A percentile compares a stretch with the other conserved stretches of the same genome.
phyloP scores from a whole-genome alignment of 1,140 invertebrate species.

The Drosophila busckii region DNA sequence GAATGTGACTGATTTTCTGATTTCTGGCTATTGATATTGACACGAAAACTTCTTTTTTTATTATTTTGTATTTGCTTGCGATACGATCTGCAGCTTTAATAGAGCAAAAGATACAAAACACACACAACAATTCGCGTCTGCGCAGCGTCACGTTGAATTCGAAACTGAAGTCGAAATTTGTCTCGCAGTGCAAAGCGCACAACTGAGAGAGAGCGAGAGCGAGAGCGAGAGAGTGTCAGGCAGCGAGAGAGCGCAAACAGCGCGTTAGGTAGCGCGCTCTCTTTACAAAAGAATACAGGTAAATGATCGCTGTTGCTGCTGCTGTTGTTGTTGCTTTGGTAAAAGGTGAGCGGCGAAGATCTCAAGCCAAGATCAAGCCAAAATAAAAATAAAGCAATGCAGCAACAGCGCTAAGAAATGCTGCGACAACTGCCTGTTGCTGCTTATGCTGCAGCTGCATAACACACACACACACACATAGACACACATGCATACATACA shows the following conservation, averaged over 20 bases:
- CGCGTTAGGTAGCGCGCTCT: slow-evolving; percentile 24
- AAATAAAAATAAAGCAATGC: slow-evolving; percentile 51
- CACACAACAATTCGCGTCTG: slow-evolving; percentile 55
- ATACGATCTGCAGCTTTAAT: slow-evolving; percentile 24
- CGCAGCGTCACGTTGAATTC: slow-evolving; percentile 71
- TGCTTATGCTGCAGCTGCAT: slow-evolving; percentile 56
- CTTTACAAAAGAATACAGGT: slow-evolving; percentile 48
- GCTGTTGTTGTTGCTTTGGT: slow-evolving; percentile 8
- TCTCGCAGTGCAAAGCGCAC: slow-evolving; percentile 26
- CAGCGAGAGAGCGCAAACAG: not conserved
- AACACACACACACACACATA: slow-evolving; percentile 16
- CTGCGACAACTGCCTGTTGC: slow-evolving; percentile 12
- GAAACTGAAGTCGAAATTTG: slow-evolving; percentile 56
- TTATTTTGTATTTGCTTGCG: too few species aligned
- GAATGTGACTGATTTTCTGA: too few species aligned
- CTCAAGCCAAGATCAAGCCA: slow-evolving; percentile 63
- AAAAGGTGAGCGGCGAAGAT: slow-evolving; percentile 60
- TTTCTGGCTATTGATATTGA: too few species aligned
- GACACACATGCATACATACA: slow-evolving; percentile 2
- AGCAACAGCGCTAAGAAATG: slow-evolving; percentile 19
- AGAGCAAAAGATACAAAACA: not conserved
- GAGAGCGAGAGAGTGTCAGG: slow-evolving; percentile 2
- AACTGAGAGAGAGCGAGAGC: not conserved
- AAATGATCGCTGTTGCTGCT: too few species aligned
- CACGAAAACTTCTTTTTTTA: too few species aligned